Conservation (phyloP, 2,113 vertebrate species). For the Camelus bactrianus region DNA sequence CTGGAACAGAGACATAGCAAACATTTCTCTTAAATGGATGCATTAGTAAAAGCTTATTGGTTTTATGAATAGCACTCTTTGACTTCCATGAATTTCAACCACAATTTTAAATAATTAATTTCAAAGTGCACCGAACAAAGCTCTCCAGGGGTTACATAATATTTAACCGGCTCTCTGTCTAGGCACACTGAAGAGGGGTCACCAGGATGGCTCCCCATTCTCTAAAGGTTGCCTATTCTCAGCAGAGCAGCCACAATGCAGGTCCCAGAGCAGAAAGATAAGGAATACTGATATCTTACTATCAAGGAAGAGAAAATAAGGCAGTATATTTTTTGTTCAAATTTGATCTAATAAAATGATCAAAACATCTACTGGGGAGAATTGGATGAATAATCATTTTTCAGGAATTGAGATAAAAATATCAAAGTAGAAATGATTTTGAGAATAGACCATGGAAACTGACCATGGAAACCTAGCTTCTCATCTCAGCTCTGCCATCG, state of each 20-base stretch:
- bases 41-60: neutral
- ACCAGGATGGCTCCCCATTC: neutral
- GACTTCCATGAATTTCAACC: neutral
- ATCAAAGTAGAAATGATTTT: neutral
- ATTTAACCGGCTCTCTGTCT: neutral
- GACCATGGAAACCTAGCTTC: neutral
- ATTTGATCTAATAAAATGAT: neutral
- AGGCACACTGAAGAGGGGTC: neutral
- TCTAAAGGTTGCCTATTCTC: neutral
- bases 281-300: neutral
- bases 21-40: constrained; percentile 32
- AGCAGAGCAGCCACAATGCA: neutral
- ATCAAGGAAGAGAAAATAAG: neutral
- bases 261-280: neutral
- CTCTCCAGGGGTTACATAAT: neutral
- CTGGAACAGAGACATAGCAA: neutral
- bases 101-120: constrained; percentile 46
- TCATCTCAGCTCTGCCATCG: neutral
- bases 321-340: neutral
- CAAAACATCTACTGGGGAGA: neutral
- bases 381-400: neutral
- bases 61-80: neutral
- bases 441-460: neutral
- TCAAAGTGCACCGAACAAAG: neutral
- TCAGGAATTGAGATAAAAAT: neutral